A percentile compares a stretch with the other conserved stretches of the same genome.
Evolutionary conservation across 2,113 vertebrate genomes (phyloP).

Genomic region (Heliornis fulica): DNA sequence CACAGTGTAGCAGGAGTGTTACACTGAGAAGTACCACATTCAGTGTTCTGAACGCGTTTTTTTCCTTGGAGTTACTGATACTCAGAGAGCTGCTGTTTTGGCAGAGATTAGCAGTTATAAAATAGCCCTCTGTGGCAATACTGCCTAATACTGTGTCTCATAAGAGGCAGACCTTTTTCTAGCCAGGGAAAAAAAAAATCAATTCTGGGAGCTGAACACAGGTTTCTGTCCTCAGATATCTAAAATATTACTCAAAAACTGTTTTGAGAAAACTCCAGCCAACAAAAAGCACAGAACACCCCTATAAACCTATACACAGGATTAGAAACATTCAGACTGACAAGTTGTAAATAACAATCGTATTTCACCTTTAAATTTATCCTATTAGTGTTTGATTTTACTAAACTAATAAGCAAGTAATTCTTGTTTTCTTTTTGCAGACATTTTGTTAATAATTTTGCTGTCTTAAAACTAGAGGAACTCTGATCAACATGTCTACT

Average conservation of each 20-base stretch:
- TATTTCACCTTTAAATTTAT: not conserved
- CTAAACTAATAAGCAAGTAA: not conserved
- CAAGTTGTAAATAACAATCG: not conserved
- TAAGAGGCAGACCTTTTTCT: not conserved
- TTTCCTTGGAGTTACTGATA: constrained; percentile 30
- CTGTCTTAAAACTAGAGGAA: too few relatives aligned
- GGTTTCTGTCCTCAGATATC: not conserved
- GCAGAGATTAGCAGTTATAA: constrained; percentile 1
- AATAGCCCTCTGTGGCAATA: not conserved
- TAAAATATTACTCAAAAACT: not conserved
- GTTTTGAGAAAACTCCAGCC: not conserved
- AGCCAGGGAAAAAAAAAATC: not conserved
- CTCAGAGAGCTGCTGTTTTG: constrained; percentile 2
- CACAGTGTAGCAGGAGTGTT: constrained; percentile 21
- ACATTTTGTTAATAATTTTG: too few relatives aligned
- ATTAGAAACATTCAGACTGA: not conserved
- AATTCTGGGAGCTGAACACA: not conserved
- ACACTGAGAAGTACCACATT: not conserved
- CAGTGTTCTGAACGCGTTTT: not conserved
- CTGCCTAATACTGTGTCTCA: not conserved
- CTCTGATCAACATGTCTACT: not conserved
- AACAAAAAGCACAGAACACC: too few relatives aligned
- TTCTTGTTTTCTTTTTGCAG: not conserved
- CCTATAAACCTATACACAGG: not conserved
- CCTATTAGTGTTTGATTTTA: not conserved